Conservation (phyloP, 2,888 invertebrate genomes). For the Himalopsyche kuldschensis region DNA sequence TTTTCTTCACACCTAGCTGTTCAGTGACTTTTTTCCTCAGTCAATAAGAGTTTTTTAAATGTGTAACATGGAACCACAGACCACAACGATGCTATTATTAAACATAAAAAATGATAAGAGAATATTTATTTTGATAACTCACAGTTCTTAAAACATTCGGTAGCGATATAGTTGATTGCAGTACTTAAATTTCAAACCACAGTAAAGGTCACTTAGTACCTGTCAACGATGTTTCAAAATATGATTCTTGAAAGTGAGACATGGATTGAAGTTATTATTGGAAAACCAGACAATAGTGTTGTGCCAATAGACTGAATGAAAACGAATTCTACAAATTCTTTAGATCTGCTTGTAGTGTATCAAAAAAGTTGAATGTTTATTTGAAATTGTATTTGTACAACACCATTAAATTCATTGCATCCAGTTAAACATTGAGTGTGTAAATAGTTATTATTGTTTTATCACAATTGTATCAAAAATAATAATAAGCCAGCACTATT, state of each 20-base stretch:
- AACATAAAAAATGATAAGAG: no score
- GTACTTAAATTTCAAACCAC: background rate
- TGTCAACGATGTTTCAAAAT: background rate
- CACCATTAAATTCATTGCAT: no score
- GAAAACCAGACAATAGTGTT: background rate
- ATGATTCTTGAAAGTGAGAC: background rate
- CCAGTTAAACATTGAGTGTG: no score
- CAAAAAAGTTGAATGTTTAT: background rate
- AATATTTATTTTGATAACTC: background rate
- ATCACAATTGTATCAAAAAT: no score
- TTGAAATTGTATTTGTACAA: background rate
- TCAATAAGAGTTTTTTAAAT: no score
- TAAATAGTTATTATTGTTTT: no score
- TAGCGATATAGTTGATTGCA: background rate
- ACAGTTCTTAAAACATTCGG: background rate
- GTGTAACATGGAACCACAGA: no score
- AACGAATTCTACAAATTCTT: background rate
- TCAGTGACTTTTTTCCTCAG: no score
- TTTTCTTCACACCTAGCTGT: no score
- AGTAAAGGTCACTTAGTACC: background rate
- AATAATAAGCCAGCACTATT: no score
- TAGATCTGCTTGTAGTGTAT: background rate
- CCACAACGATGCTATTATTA: no score
- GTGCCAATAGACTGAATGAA: slow-evolving; percentile 1
- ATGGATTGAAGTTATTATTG: background rate